These are phyloP conservation scores for Drosophila emarginata DNA, from an alignment of 2,888 invertebrate genomes.

Conservation along the genomic window DNA sequence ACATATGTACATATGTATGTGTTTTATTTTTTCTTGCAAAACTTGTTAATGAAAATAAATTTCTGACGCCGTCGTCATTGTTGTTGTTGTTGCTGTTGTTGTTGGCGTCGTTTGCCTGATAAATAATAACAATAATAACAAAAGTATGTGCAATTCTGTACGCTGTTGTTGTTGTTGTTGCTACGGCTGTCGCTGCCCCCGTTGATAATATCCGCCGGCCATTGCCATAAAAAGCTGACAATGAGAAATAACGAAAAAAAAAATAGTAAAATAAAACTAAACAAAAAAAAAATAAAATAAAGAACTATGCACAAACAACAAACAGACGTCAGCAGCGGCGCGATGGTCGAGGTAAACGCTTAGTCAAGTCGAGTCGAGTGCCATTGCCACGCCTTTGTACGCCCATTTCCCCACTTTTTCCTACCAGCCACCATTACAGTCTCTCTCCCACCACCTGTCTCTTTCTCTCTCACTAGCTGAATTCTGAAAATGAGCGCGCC, in stretches of 20 bases:
- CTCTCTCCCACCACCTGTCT: neutral
- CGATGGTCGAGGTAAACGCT: constrained; percentile 11
- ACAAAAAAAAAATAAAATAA: constrained; percentile 25
- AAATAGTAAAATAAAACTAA: constrained; percentile 9
- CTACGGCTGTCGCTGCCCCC: constrained; percentile 5
- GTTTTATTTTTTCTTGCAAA: constrained; percentile 27
- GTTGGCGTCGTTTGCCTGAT: constrained; percentile 29
- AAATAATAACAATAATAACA: constrained; percentile 58
- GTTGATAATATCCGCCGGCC: constrained; percentile 69
- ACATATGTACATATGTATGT: neutral
- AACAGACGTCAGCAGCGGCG: constrained; percentile 9
- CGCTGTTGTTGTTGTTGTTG: constrained; percentile 24
- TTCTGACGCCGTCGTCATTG: constrained; percentile 45
- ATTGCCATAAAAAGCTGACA: constrained; percentile 51
- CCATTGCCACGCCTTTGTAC: constrained; percentile 14
- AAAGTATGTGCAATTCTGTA: constrained; percentile 29
- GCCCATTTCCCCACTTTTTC: neutral
- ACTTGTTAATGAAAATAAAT: constrained; percentile 72
- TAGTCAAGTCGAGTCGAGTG: constrained; percentile 5
- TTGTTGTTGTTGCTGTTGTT: constrained; percentile 8
- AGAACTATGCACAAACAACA: constrained; percentile 18
- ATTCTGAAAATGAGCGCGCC: neutral
- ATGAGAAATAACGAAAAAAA: constrained; percentile 33
- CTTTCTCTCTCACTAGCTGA: neutral
- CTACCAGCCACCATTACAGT: neutral